phyloP scores from a whole-genome alignment of 1,140 invertebrate genomes.

The Cydia strobilella region DNA sequence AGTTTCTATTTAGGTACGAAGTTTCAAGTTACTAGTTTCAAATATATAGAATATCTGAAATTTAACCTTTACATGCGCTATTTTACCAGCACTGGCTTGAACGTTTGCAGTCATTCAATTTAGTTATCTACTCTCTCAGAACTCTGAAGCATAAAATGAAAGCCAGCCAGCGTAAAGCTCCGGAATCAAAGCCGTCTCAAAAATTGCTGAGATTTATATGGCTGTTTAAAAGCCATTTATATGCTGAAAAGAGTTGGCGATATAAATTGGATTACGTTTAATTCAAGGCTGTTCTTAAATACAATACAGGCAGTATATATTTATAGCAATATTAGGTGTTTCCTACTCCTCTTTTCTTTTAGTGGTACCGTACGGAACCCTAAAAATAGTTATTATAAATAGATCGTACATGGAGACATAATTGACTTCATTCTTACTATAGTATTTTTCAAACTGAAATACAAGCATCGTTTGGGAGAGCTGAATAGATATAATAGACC shows the following conservation, averaged over 20 bases:
- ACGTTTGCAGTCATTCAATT: neutral
- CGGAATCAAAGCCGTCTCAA: conserved; percentile 18
- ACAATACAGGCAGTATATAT: neutral
- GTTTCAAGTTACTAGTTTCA: too few species aligned
- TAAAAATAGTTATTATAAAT: neutral
- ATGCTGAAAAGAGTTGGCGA: conserved; percentile 18
- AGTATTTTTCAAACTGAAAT: too few species aligned
- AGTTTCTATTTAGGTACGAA: too few species aligned
- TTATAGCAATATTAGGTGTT: neutral
- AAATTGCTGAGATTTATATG: conserved; percentile 15
- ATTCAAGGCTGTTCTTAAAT: neutral
- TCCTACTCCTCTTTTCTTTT: neutral
- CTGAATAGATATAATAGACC: too few species aligned
- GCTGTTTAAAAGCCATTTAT: conserved; percentile 12
- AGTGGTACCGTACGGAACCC: too few species aligned
- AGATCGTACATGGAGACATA: too few species aligned
- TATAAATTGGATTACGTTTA: conserved; percentile 14
- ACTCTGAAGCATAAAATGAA: conserved; percentile 19
- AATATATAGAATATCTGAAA: neutral
- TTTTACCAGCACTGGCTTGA: neutral
- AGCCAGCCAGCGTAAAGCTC: neutral
- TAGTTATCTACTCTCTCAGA: neutral
- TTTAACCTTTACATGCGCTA: neutral
- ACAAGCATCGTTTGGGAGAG: too few species aligned
- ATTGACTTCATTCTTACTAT: too few species aligned